Evolutionary conservation across 2,888 invertebrate species (phyloP), one percentile per base, ranked within the genome.

Genomic region (Himalopsyche anomala): DNA sequence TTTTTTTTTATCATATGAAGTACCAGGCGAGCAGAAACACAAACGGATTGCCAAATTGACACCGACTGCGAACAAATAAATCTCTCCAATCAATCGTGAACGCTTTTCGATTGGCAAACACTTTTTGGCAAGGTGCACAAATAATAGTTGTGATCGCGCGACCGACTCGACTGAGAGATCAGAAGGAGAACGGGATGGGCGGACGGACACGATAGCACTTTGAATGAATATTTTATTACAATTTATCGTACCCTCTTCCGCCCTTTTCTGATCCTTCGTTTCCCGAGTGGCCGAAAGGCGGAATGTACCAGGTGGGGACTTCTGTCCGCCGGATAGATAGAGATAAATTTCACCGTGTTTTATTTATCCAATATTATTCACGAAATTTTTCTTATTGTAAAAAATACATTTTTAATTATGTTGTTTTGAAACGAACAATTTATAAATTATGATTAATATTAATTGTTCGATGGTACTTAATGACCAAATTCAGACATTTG

Each of bases 171-270:
- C n/a, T 5, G 38, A 69, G 82, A 28, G 74, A 45, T 54, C 62
- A 81, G 55, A 55, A 5, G 82, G 83, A 56, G 83, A 12, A 74
- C 51, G 81, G 82, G 74, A n/a, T 42, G 85, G 83, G 28, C 74
- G 80, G 85, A 45, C 80, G 51, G 69, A 19, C 38, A 84, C 80
- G 54, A 84, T 84, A 51, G 40, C 42, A 84, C 69, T 83, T 62
- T 83, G 38, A 82, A 87, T 87, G 87, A 87, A 87, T 87, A 87
- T 87, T 87, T 87, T 87, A 87, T 86, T 87, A 86, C 84, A 84
- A 87, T 86, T 86, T 87, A 87, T 85, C 79, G 87, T 74, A 84
- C 62, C 84, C 85, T 85, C 80, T 87, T 80, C 83, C 83, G 83
- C 80, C 86, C 85, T 74, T 79, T 82, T 82, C 69, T 51, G 82